These are phyloP conservation scores for Coregonus sp. DNA, from an alignment of 2,797 vertebrate genomes.

Conservation along the genomic window DNA sequence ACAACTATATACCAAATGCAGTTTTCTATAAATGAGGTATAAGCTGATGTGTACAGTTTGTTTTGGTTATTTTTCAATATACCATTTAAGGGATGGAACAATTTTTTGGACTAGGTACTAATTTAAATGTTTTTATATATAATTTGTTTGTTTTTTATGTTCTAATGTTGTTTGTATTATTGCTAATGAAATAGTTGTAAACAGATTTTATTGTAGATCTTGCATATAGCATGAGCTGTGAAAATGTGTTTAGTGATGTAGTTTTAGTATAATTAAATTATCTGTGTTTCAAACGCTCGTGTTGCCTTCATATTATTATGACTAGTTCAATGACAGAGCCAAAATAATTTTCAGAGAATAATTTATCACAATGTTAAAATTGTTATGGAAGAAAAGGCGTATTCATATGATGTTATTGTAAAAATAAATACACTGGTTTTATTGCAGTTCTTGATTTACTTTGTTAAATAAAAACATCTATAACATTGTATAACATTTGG, in stretches of 20 bases:
- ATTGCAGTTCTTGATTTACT: background rate
- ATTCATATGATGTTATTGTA: background rate
- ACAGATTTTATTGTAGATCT: constrained; percentile 80
- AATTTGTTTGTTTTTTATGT: constrained; percentile 75
- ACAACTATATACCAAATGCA: constrained; percentile 70
- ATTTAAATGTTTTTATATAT: constrained; percentile 78
- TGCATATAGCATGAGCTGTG: constrained; percentile 91
- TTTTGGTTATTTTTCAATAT: constrained; percentile 42
- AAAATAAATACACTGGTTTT: background rate
- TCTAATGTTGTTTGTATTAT: constrained; percentile 75
- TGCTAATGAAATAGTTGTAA: constrained; percentile 37
- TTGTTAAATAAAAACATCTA: background rate
- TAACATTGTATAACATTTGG: background rate
- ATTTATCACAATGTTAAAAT: too few relatives aligned
- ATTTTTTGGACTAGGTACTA: constrained; percentile 47
- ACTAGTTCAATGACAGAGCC: too few relatives aligned
- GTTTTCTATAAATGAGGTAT: constrained; percentile 67
- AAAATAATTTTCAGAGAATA: too few relatives aligned
- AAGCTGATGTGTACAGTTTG: constrained; percentile 50
- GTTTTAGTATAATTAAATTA: constrained; percentile 82
- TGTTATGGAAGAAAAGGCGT: background rate
- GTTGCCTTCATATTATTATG: constrained; percentile 20
- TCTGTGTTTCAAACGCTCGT: constrained; percentile 56
- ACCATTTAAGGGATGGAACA: constrained; percentile 59
- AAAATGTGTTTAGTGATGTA: constrained; percentile 90